Conservation (phyloP, 1,140 invertebrate genomes). For the Camponotus pennsylvanicus region DNA sequence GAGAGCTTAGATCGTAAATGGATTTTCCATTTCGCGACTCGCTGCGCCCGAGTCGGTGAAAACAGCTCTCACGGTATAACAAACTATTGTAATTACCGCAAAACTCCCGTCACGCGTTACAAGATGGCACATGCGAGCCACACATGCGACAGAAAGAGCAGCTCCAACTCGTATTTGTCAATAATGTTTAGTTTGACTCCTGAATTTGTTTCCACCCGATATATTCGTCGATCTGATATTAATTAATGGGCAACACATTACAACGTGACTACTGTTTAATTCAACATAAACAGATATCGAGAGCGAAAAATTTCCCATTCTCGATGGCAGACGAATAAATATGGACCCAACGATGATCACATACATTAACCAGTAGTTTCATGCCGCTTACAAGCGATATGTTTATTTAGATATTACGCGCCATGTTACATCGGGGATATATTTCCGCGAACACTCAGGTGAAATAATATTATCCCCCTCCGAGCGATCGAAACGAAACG, state of each 20-base stretch:
- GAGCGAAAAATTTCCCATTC: not conserved
- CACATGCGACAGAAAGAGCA: slow-evolving; percentile 22
- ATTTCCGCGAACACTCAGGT: slow-evolving; percentile 23
- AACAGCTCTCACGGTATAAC: slow-evolving; percentile 65
- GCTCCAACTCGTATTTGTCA: slow-evolving; percentile 31
- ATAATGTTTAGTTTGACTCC: not conserved
- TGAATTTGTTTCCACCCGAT: not conserved
- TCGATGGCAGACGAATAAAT: slow-evolving; percentile 22
- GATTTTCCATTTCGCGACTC: slow-evolving; percentile 68
- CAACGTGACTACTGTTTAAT: not conserved
- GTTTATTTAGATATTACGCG: slow-evolving; percentile 55
- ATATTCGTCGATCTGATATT: not conserved
- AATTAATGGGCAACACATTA: not conserved
- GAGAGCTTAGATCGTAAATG: slow-evolving; percentile 69
- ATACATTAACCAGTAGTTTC: not conserved
- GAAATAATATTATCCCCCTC: slow-evolving; percentile 47
- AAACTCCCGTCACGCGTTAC: slow-evolving; percentile 17
- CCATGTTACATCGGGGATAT: slow-evolving; percentile 60
- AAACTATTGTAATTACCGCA: slow-evolving; percentile 68
- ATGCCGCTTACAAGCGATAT: slow-evolving; percentile 45
- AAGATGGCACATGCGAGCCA: slow-evolving; percentile 7
- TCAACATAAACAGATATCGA: not conserved
- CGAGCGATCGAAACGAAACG: slow-evolving; percentile 65
- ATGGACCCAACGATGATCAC: not conserved
- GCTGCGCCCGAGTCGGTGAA: slow-evolving; percentile 34